Conservation (phyloP, 2,888 invertebrate genomes). For the Aspidapion aeneum region DNA sequence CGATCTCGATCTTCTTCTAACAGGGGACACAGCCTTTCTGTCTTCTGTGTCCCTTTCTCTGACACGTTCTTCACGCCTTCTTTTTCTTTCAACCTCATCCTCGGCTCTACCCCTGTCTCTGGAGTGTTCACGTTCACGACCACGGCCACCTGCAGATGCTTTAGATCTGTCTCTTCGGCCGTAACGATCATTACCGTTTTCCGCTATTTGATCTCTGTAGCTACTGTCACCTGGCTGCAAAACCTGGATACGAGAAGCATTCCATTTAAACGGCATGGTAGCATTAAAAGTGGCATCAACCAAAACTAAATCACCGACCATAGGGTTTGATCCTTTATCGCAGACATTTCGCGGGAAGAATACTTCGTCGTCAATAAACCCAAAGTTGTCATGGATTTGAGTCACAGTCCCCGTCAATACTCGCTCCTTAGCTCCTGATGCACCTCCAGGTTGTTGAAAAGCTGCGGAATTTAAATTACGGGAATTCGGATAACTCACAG, state of each 20-base stretch:
- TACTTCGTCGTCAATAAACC: slow-evolving; percentile 96
- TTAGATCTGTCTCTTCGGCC: slow-evolving; percentile 34
- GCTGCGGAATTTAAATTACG: background rate
- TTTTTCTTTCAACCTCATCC: slow-evolving; percentile 55
- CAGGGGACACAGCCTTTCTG: slow-evolving; percentile 49
- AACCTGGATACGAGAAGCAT: slow-evolving; percentile 89
- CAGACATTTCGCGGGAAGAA: slow-evolving; percentile 92
- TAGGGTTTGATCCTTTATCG: slow-evolving; percentile 81
- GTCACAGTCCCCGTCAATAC: slow-evolving; percentile 95
- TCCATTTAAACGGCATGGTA: slow-evolving; percentile 97
- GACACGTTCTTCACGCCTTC: slow-evolving; percentile 56
- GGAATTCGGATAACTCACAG: background rate
- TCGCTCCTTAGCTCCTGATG: slow-evolving; percentile 59
- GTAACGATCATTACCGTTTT: background rate
- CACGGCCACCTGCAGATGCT: slow-evolving; percentile 44
- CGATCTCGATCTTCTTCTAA: slow-evolving; percentile 53
- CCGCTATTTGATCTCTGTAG: background rate
- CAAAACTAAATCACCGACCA: slow-evolving; percentile 87
- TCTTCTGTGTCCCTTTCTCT: slow-evolving; percentile 56
- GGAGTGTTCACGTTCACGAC: slow-evolving; percentile 54
- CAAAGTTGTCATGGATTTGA: slow-evolving; percentile 91
- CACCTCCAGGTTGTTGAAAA: background rate
- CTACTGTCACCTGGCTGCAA: slow-evolving; percentile 25
- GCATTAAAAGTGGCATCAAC: slow-evolving; percentile 94
- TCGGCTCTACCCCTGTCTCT: slow-evolving; percentile 58